Evolutionary conservation across 2,113 vertebrate genomes (phyloP), one percentile per base, ranked within the genome.

Genomic region (Oophaga pumilio): DNA sequence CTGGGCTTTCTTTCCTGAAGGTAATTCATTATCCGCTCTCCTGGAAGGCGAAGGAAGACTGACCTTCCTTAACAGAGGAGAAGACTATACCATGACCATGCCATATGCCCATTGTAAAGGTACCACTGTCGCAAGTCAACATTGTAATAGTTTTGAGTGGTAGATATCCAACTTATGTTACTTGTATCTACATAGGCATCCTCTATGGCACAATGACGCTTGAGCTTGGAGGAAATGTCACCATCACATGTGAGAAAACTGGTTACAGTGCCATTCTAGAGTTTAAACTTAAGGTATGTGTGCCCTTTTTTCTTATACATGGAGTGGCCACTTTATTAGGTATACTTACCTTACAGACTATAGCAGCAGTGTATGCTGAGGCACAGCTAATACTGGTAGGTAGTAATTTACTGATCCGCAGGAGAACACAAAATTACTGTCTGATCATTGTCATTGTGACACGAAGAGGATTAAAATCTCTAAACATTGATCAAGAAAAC

Each of bases 51-150:
- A 99, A 92, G 98, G 97, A 15, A 95, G 97, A 1, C 93, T 99
- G 26, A 97, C 95, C 0, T 99, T 99, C 88, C 95, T 99, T 17
- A 99, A 98, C 84, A 94, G 98, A 89, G 98, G 98, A 74, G 98
- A 99, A 92, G 98, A 99, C 92, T 99, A 99, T 43, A 93, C 97
- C 60, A 99, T 99, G 97, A 98, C 97, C 88, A 99, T 99, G 97
- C 98, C 98, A 76, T 99, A 99, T 64, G 98, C 98, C 90, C 98
- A 99, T 91, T 99, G 98, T 92, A 99, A 99, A 98, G 98, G 98
- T 99, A 93, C 66, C 0, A 53, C 1, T 53, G 2, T 50, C 50
- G 18, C 64, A n/a, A 52, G 4, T 20, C 60, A n/a, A 22, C 15
- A 68, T 22, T 17, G 10, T 52, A 5, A 59, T 68, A 24, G 52